Evolutionary conservation across 2,888 invertebrate genomes (phyloP), one percentile per base, ranked within the genome.

Genomic region (Abrostola tripartita): DNA sequence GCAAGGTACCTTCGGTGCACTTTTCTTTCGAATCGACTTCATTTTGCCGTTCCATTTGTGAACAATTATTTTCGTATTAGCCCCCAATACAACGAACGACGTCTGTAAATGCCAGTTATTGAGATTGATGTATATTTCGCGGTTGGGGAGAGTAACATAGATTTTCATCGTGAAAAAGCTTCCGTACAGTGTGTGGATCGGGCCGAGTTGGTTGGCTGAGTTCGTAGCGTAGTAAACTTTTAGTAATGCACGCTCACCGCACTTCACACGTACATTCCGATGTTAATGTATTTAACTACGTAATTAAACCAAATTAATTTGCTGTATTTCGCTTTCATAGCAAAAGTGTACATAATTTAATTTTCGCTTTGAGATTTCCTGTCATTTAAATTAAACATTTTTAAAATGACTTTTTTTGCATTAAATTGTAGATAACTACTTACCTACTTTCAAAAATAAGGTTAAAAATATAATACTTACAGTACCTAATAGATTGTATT

Each of bases 241-340:
- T 76, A 68, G 66, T 68, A 59, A 36, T 60, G 68, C 63, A 67
- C 61, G 68, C 64, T 68, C 57, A 56, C 55, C 55, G 56, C 57
- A 60, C 65, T 52, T 64, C 66, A 52, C 65, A 61, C 40, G 50
- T 51, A 69, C 74, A 72, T 72, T 62, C 72, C 59, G 53, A 65
- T 72, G 70, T 67, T 73, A 76, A 82, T 82, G 80, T 81, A 81
- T 78, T 70, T 83, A 80, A 82, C 79, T 74, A 68, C 73, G 63
- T 50, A 61, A 68, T 78, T 71, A 65, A 65, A 65, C 47, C 5
- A 54, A 68, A 66, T 53, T 66, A 63, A 75, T 68, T 57, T 68
- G 53, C 57, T 57, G 37, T 54, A 60, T 61, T 50, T 70, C 58
- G 55, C 57, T 64, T 38, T 55, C 52, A 35, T 11, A 24, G 6